Conservation (phyloP, 2,797 vertebrate species). For the Lutjanus campechanus region DNA sequence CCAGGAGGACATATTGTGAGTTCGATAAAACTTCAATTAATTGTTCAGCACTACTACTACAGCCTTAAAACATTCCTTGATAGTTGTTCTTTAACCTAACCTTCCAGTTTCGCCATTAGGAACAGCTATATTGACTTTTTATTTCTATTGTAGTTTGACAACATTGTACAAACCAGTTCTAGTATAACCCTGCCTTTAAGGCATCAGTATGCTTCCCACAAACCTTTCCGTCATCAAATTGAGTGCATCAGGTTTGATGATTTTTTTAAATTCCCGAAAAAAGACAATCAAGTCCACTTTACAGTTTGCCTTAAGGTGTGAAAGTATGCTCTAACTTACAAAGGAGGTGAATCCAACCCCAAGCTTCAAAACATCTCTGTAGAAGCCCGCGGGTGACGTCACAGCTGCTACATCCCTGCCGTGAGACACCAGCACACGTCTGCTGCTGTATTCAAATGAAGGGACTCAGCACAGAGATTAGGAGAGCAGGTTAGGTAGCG, state of each 20-base stretch:
- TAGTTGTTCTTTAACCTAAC: not conserved
- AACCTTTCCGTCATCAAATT: not conserved
- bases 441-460: slow-evolving; percentile 33
- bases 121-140: not conserved
- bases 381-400: not conserved
- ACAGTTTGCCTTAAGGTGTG: not conserved
- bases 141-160: not conserved
- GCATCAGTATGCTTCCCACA: not conserved
- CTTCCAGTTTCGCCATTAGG: no score
- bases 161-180: not conserved
- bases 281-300: not conserved
- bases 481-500: slow-evolving; percentile 44
- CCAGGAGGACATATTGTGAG: no score
- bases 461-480: slow-evolving; percentile 45
- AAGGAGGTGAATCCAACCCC: not conserved
- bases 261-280: not conserved
- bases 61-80: not conserved
- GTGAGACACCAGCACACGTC: not conserved
- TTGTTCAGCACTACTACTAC: not conserved
- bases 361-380: not conserved
- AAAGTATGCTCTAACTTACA: not conserved
- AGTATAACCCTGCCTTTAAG: not conserved
- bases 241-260: no score
- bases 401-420: not conserved
- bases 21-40: no score